phyloP scores from a whole-genome alignment of 2,113 vertebrate genomes.

The Papio anubis region DNA sequence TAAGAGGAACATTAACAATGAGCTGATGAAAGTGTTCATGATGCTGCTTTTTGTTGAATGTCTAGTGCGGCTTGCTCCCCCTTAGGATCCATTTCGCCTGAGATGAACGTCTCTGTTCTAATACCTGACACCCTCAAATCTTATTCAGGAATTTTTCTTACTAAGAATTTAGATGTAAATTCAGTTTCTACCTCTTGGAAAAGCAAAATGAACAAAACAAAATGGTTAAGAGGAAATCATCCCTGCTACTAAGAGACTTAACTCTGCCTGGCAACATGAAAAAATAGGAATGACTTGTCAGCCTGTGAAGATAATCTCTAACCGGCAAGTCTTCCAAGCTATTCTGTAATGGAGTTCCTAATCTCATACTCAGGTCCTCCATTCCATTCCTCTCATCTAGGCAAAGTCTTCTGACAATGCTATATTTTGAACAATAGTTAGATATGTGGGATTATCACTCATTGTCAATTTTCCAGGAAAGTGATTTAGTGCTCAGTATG shows the following conservation, averaged over 20 bases:
- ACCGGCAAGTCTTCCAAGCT: neutral
- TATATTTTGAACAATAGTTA: neutral
- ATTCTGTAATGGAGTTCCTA: neutral
- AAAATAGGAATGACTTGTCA: neutral
- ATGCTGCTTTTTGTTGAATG: neutral
- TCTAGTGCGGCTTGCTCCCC: neutral
- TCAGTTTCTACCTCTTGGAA: constrained; percentile 16
- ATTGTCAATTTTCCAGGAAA: constrained; percentile 1
- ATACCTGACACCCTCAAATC: neutral
- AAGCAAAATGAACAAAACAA: constrained; percentile 49
- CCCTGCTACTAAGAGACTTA: neutral
- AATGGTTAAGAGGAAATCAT: constrained; percentile 10
- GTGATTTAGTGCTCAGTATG: neutral
- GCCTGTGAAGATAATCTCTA: neutral
- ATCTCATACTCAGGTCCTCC: neutral
- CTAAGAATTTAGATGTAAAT: constrained; percentile 17
- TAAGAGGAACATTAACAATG: neutral
- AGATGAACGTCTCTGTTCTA: neutral
- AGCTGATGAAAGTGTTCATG: neutral
- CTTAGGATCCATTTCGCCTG: neutral
- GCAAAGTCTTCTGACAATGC: neutral
- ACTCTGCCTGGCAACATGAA: neutral
- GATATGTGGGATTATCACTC: neutral
- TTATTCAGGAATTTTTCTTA: constrained; percentile 12
- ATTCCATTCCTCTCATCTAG: constrained; percentile 31